Conservation (phyloP, 2,113 vertebrate species). For the Saiga tatarica region DNA sequence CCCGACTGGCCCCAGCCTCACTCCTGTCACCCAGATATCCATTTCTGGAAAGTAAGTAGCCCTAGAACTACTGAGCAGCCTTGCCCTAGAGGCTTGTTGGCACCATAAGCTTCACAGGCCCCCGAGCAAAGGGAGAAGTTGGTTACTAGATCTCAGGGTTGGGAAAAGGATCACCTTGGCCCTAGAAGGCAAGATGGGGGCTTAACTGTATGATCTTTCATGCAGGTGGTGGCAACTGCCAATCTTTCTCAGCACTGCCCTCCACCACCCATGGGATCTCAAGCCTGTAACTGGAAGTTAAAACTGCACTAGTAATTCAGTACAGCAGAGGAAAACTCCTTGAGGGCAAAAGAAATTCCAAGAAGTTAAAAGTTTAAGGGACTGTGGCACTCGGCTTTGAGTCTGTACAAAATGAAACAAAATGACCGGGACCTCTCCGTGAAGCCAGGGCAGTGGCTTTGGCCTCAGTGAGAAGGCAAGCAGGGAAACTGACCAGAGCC, state of each 20-base stretch:
- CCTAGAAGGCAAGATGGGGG: background rate
- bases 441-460: background rate
- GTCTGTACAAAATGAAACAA: background rate
- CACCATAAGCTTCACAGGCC: background rate
- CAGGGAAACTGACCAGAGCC: background rate
- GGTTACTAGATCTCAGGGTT: background rate
- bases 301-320: background rate
- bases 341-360: background rate
- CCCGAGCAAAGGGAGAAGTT: background rate
- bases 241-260: background rate
- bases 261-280: background rate
- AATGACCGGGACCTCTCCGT: fast-evolving
- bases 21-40: background rate
- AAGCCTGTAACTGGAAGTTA: background rate
- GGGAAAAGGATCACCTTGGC: background rate
- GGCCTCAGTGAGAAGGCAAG: background rate
- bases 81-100: background rate
- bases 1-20: background rate
- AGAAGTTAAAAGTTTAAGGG: background rate
- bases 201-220: background rate
- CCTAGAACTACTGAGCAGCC: background rate
- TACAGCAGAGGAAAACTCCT: background rate
- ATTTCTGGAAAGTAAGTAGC: background rate
- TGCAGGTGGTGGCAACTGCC: background rate
- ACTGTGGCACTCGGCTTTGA: background rate